Evolutionary conservation across 2,113 vertebrate species (phyloP).

Genomic region (Acanthochromis polyacanthus): DNA sequence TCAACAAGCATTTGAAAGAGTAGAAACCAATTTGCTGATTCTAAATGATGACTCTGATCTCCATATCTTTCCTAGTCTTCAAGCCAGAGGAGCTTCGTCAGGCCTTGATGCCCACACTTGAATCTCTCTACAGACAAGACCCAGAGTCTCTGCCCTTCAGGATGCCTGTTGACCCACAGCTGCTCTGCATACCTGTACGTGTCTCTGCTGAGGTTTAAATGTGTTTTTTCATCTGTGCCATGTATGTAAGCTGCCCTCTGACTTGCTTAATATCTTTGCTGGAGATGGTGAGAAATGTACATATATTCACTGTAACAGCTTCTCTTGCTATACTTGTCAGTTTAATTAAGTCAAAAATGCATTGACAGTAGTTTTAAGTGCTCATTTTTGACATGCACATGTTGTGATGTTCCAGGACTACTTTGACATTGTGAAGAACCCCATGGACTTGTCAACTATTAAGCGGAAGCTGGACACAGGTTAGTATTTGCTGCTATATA

Average conservation of each 20-base stretch:
- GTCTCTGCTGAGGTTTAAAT: constrained; percentile 1
- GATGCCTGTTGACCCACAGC: constrained; percentile 96
- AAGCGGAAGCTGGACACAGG: constrained; percentile 98
- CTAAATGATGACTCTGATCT: constrained; percentile 8
- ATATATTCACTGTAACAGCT: background rate
- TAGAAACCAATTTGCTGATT: too few species aligned
- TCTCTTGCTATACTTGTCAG: background rate
- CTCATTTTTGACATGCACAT: background rate
- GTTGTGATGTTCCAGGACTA: constrained; percentile 89
- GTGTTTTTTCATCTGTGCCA: background rate
- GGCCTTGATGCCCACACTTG: constrained; percentile 97
- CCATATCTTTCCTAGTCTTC: constrained; percentile 86
- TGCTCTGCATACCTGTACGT: constrained; percentile 98
- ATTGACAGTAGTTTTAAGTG: too few species aligned
- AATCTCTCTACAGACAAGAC: constrained; percentile 98
- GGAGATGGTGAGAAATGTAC: background rate
- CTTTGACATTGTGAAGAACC: constrained; percentile 98
- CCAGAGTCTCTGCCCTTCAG: constrained; percentile 98
- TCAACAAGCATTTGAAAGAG: background rate
- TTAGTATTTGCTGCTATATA: constrained; percentile 75
- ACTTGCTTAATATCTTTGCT: background rate
- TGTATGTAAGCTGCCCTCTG: background rate
- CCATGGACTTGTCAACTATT: constrained; percentile 98
- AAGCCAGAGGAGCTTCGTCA: constrained; percentile 98
- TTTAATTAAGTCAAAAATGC: too few species aligned